Conservation (phyloP, 2,888 invertebrate species). For the Cotesia congregata region DNA sequence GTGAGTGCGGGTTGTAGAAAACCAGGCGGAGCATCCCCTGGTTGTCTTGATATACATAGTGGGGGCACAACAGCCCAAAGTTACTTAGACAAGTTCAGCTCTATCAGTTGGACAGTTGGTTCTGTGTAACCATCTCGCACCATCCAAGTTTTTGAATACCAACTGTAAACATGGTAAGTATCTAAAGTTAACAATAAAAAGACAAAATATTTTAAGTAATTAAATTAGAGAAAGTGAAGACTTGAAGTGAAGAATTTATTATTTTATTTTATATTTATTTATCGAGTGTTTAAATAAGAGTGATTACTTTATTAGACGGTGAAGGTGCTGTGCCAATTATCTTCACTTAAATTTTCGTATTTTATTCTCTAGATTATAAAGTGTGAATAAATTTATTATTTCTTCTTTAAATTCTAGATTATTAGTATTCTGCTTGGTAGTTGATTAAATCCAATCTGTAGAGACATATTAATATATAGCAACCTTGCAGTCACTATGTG, state of each 20-base stretch:
- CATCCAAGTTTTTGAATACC: slow-evolving; percentile 51
- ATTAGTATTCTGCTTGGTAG: no score
- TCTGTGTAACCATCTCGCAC: slow-evolving; percentile 68
- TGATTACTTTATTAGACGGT: no score
- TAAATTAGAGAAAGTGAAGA: slow-evolving; percentile 28
- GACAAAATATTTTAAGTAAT: not conserved
- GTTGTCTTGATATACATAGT: slow-evolving; percentile 54
- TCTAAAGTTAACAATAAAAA: slow-evolving; percentile 16
- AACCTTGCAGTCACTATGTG: no score
- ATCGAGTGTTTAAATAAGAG: no score
- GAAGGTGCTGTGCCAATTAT: no score
- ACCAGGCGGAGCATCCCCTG: slow-evolving; percentile 61
- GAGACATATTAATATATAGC: no score
- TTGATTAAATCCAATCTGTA: no score
- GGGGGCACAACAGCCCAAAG: slow-evolving; percentile 63
- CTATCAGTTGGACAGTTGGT: slow-evolving; percentile 68
- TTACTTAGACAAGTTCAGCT: slow-evolving; percentile 69
- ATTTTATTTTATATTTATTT: no score
- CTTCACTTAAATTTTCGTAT: no score
- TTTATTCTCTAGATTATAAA: no score
- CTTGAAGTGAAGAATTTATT: not conserved
- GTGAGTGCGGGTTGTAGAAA: slow-evolving; percentile 61
- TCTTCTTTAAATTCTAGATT: no score
- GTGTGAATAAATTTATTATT: no score
- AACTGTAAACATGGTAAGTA: slow-evolving; percentile 66